Conservation (phyloP, 1,140 invertebrate genomes). For the Drosophila busckii region DNA sequence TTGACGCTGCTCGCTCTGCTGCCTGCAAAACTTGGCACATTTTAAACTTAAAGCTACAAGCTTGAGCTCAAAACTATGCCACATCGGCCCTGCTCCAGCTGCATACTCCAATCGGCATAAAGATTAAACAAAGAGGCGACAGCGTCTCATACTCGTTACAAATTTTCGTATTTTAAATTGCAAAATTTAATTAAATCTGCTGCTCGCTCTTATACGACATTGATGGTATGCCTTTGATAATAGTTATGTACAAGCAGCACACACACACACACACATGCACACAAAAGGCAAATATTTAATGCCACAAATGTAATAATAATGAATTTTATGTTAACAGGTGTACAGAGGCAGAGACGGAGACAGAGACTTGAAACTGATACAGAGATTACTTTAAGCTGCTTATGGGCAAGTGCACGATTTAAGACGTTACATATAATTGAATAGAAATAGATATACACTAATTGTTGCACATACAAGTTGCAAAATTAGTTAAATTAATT, state of each 20-base stretch:
- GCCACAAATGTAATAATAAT: constrained; percentile 10
- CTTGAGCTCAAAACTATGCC: constrained; percentile 26
- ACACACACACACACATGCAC: too few relatives aligned
- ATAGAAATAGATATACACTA: too few relatives aligned
- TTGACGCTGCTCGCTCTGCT: constrained; percentile 38
- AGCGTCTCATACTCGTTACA: constrained; percentile 9
- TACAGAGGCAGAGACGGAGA: too few relatives aligned
- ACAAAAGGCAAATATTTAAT: constrained; percentile 29
- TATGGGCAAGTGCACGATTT: too few relatives aligned
- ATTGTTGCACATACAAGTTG: too few relatives aligned
- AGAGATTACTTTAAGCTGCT: constrained; percentile 9
- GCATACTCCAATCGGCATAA: constrained; percentile 34
- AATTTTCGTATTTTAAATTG: constrained; percentile 29
- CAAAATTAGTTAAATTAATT: too few relatives aligned
- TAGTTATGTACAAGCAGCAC: not conserved
- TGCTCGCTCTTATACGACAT: constrained; percentile 9
- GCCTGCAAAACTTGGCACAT: constrained; percentile 32
- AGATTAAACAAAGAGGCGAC: constrained; percentile 32
- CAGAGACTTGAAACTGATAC: too few relatives aligned
- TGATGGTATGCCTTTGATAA: constrained; percentile 42
- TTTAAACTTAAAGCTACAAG: constrained; percentile 51
- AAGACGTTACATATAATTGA: too few relatives aligned
- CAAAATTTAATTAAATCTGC: constrained; percentile 51
- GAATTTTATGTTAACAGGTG: constrained; percentile 25
- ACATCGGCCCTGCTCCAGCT: constrained; percentile 21